phyloP scores from a whole-genome alignment of 2,888 invertebrate species.

The Ischnus inquisitorius region DNA sequence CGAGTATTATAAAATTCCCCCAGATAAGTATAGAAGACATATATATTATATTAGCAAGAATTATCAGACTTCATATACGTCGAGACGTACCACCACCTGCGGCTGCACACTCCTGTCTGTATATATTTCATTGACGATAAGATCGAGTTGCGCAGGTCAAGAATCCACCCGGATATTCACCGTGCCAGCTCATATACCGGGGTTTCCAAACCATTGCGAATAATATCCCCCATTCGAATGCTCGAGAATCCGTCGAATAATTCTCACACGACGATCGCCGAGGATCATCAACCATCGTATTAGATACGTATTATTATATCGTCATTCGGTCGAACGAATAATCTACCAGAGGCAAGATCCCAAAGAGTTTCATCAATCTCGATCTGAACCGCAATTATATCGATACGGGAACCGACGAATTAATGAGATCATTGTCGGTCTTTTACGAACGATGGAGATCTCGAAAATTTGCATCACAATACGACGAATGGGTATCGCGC shows the following conservation, averaged over 20 bases:
- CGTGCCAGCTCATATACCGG: conserved; percentile 21
- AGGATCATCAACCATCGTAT: conserved; percentile 31
- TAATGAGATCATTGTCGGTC: conserved; percentile 60
- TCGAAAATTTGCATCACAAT: conserved; percentile 57
- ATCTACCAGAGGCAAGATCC: conserved; percentile 30
- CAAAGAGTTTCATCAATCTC: conserved; percentile 52
- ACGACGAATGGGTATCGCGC: conserved; percentile 26
- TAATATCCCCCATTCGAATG: conserved; percentile 8
- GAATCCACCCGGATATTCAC: conserved; percentile 74
- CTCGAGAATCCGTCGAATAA: neutral
- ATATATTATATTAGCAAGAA: conserved; percentile 59
- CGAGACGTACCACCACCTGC: conserved; percentile 21
- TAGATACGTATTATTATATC: conserved; percentile 46
- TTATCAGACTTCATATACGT: conserved; percentile 69
- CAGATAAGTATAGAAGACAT: conserved; percentile 25
- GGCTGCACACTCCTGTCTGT: conserved; percentile 60
- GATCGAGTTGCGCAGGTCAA: conserved; percentile 75
- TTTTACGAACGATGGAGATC: conserved; percentile 15
- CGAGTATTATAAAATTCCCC: conserved; percentile 3
- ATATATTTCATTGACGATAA: conserved; percentile 74
- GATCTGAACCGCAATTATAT: conserved; percentile 57
- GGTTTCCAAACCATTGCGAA: conserved; percentile 4
- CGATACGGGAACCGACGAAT: conserved; percentile 52
- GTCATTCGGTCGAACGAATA: conserved; percentile 34
- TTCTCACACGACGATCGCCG: neutral